Evolutionary conservation across 2,888 invertebrate species (phyloP), one percentile per base, ranked within the genome.

Genomic region (Phasia obesa): DNA sequence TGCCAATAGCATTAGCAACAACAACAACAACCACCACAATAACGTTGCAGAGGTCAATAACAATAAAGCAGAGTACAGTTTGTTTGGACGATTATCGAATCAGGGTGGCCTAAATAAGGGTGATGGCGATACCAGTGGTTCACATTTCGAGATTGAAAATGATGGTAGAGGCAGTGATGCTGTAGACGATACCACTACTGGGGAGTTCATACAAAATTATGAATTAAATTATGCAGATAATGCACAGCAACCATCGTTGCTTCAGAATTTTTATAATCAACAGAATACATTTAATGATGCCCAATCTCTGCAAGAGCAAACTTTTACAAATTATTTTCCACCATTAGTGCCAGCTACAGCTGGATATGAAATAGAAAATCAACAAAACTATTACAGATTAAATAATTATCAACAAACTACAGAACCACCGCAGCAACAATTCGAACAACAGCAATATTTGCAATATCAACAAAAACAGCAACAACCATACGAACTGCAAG

Each of bases 311-410:
- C 53, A 23, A 35, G 47, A 77, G 47, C 69, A 80, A 78, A 77
- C 57, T 74, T 78, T 74, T 64, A 65, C 57, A 77, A 77, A 81
- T 84, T 84, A 81, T 81, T 84, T 77, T 77, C 51, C 77, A 59
- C 23, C 67, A 78, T 67, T 75, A 80, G 71, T 70, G 65, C 31
- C 70, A 23, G 35, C 69, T 53, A 27, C 80, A 67, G 38, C 77
- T 51, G 51, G 75, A 75, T 84, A 74, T 53, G 81, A 55, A 69
- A 51, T 71, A 42, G 65, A 75, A 60, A 78, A 70, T 75, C 75
- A 35, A 19, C 53, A 75, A 31, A 81, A 81, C 59, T 77, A 81
- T 81, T 70, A 74, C 42, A 25, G 69, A 77, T 59, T 77, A 49
- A 78, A 81, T 81, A 81, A 81, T 77, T 81, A 77, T 59, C 59